Percentiles rank a stretch among this genome's conserved stretches.
These are phyloP conservation scores for Anthopleura sola DNA, from an alignment of 64 coral and sea anemone species.

Conservation along the genomic window DNA sequence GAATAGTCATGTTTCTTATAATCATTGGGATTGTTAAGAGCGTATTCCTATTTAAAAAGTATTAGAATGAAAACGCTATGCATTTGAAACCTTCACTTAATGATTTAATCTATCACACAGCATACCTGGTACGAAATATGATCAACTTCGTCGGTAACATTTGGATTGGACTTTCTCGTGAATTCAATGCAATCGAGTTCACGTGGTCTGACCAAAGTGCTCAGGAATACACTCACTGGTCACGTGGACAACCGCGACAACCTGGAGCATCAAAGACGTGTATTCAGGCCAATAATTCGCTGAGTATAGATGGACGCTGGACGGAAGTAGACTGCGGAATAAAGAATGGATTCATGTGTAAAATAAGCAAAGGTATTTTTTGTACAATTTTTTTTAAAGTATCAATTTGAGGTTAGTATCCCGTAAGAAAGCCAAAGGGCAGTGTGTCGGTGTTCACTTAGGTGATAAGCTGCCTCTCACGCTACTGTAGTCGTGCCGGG, in stretches of 20 bases:
- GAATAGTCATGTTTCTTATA: no score
- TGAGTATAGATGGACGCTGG: constrained; percentile 62
- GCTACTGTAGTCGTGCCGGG: no score
- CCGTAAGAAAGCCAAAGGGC: no score
- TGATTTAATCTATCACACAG: background rate
- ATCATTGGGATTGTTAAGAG: no score
- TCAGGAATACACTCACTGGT: constrained; percentile 71
- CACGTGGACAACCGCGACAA: constrained; percentile 37
- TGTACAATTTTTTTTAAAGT: background rate
- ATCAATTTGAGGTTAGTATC: no score
- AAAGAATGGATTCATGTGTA: constrained; percentile 73
- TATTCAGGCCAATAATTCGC: constrained; percentile 53
- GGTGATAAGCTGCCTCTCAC: no score
- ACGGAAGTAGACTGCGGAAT: constrained; percentile 49
- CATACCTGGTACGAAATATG: constrained; percentile 45
- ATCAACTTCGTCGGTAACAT: constrained; percentile 59
- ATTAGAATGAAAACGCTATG: no score
- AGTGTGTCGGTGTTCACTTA: no score
- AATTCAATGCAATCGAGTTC: constrained; percentile 30
- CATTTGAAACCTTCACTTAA: no score
- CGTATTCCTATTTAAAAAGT: no score
- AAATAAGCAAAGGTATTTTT: constrained; percentile 75
- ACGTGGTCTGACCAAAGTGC: constrained; percentile 72
- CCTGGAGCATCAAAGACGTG: constrained; percentile 24
- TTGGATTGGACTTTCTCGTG: constrained; percentile 75